Base-by-base conservation (phyloP, 2,797 vertebrate species). In the Girardinus metallicus region DNA sequence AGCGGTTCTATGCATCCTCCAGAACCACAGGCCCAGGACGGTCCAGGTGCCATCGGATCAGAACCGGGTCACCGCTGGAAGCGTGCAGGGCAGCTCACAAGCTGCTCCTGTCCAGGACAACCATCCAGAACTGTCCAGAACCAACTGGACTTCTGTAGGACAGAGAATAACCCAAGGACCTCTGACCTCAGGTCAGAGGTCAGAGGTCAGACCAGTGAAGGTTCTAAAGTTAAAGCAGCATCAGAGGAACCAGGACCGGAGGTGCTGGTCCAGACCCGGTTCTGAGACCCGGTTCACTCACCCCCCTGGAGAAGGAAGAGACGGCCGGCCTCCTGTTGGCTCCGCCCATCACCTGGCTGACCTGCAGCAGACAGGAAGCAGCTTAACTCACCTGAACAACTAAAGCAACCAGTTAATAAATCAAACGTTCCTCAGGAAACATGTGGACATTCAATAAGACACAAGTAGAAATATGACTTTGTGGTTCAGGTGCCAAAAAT, bases 301-400 rank as follows among this genome's bases (percentile, higher is more conserved):
- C 97, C 93, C 96, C 94, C 95, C 95, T 97, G 92, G 96, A 94
- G 92, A 97, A 97, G 87, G 94, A 93, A 92, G 95, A 94, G 93
- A 96, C 93, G 85, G 95, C 93, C 53, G 94, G 94, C 85, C 84
- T 96, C 93, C 92, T 96, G 75, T 96, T 90, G 4, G 92, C 96
- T 44, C 60, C 66, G 81, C 94, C 95, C 85, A 97, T 91, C 78
- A 97, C 93, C 83, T 96, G 97, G 84, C 95, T 96, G 89, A 99
- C 94, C 98, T 99, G 88, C 2, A 93, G 16, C 82, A 87, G 62
- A 92, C 76, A 46, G 79, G 7, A 46, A 53, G 13, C 23, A 53
- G 21, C 7, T 10, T 53, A 26, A 53, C 13, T 53, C 51, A 53
- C 47, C 5, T 49, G 49, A 51, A 23, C 49, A 51, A 23, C 49